These are phyloP conservation scores for Platycercus adscitus DNA, from an alignment of 2,113 vertebrate genomes.

Conservation along the genomic window DNA sequence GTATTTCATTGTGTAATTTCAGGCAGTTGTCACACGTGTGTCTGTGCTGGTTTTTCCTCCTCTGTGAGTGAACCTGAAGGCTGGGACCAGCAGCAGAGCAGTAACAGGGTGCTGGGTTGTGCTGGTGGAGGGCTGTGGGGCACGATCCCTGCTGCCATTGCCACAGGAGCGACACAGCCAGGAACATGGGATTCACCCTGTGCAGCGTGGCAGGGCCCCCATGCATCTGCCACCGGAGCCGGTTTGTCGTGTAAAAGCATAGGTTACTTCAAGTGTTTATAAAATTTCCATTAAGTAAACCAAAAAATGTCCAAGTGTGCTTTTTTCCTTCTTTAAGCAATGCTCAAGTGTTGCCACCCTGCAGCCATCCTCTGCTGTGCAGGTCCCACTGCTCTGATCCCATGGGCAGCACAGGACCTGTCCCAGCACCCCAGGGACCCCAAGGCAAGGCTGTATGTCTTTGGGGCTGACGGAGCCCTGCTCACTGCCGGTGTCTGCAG, in stretches of 20 bases:
- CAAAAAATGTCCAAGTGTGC: background rate
- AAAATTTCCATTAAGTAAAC: slow-evolving; percentile 26
- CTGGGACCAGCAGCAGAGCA: background rate
- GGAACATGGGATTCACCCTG: accelerated
- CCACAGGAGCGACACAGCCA: background rate
- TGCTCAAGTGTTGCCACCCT: accelerated
- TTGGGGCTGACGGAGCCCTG: background rate
- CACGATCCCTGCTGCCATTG: background rate
- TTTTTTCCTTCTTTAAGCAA: background rate
- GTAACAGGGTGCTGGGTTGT: background rate
- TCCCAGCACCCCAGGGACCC: accelerated
- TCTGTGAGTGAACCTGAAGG: background rate
- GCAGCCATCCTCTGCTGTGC: background rate
- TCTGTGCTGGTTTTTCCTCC: background rate
- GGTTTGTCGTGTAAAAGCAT: background rate
- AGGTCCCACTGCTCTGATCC: background rate
- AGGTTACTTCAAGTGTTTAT: slow-evolving; percentile 13
- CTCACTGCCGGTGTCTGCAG: background rate
- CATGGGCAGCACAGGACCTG: accelerated
- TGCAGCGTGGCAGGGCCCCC: background rate
- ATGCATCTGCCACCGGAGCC: background rate
- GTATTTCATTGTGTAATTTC: background rate
- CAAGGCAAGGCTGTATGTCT: background rate
- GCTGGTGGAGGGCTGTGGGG: background rate
- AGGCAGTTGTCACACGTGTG: background rate